Percentiles rank a stretch among this genome's conserved stretches.
phyloP scores from a whole-genome alignment of 2,888 invertebrate genomes.

The Drosophila merina region DNA sequence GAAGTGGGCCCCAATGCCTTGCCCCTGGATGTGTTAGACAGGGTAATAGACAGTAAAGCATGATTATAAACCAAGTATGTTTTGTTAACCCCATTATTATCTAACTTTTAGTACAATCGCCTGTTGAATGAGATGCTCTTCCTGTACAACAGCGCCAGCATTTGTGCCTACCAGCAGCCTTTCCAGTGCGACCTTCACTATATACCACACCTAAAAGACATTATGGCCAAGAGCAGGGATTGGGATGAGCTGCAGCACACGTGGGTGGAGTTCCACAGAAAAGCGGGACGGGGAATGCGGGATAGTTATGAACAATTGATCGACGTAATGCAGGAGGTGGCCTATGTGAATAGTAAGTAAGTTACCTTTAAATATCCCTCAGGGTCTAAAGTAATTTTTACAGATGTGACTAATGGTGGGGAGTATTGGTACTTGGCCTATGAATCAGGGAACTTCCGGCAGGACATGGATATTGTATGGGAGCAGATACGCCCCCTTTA shows the following conservation, averaged over 20 bases:
- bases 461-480: slow-evolving; percentile 93
- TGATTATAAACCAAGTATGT: neutral
- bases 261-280: slow-evolving; percentile 96
- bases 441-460: slow-evolving; percentile 90
- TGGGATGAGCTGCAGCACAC: slow-evolving; percentile 94
- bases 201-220: slow-evolving; percentile 90
- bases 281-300: slow-evolving; percentile 91
- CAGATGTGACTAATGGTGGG: slow-evolving; percentile 94
- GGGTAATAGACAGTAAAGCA: slow-evolving; percentile 85
- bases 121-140: slow-evolving; percentile 94
- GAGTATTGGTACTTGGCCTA: slow-evolving; percentile 96
- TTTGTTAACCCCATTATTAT: neutral
- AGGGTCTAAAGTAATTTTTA: slow-evolving; percentile 16
- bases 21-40: slow-evolving; percentile 91
- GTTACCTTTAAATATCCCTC: too few species aligned
- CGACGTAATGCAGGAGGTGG: slow-evolving; percentile 91
- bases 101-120: slow-evolving; percentile 89
- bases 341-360: slow-evolving; percentile 90
- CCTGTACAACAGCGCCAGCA: slow-evolving; percentile 92
- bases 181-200: slow-evolving; percentile 92
- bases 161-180: slow-evolving; percentile 93
- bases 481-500: slow-evolving; percentile 93
- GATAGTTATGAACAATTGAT: slow-evolving; percentile 92
- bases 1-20: slow-evolving; percentile 93
- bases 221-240: slow-evolving; percentile 92